Evolutionary conservation across 2,888 invertebrate species (phyloP).

Genomic region (Macrophya alboannulata): DNA sequence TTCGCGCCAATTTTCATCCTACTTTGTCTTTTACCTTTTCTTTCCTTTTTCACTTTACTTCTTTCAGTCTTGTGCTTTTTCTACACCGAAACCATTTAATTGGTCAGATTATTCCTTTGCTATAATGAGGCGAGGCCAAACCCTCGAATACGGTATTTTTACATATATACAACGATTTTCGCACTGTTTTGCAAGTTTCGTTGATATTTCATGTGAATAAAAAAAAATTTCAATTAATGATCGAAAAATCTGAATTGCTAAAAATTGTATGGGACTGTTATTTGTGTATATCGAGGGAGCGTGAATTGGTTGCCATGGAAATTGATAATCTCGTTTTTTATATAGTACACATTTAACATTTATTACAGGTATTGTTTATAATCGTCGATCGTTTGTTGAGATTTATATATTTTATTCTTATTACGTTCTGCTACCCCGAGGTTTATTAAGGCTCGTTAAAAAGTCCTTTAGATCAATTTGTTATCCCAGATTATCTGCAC

Average conservation of each 20-base stretch:
- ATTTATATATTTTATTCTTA: not conserved
- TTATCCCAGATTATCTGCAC: slow-evolving; percentile 48
- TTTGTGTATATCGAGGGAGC: not conserved
- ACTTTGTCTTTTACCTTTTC: not conserved
- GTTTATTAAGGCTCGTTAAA: slow-evolving; percentile 55
- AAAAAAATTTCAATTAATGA: not conserved
- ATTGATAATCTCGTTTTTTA: slow-evolving; percentile 32
- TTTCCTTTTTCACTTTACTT: slow-evolving; percentile 34
- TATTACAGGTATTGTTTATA: slow-evolving; percentile 5
- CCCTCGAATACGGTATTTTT: not conserved
- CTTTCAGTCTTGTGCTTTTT: slow-evolving; percentile 4
- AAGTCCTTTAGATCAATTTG: slow-evolving; percentile 54
- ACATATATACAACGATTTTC: not conserved
- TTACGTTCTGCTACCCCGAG: slow-evolving; percentile 12
- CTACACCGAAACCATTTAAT: slow-evolving; percentile 54
- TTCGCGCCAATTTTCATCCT: slow-evolving; percentile 29
- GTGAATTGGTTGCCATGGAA: not conserved
- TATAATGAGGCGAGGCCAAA: not conserved
- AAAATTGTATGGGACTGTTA: not conserved
- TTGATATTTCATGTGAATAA: not conserved
- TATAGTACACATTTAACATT: not conserved
- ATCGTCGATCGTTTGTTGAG: slow-evolving; percentile 16
- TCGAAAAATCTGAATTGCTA: not conserved
- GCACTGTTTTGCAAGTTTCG: not conserved
- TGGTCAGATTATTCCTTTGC: slow-evolving; percentile 48